Evolutionary conservation across 2,888 invertebrate species (phyloP), one percentile per base, ranked within the genome.

Genomic region (Hirtodrosophila cameraria): DNA sequence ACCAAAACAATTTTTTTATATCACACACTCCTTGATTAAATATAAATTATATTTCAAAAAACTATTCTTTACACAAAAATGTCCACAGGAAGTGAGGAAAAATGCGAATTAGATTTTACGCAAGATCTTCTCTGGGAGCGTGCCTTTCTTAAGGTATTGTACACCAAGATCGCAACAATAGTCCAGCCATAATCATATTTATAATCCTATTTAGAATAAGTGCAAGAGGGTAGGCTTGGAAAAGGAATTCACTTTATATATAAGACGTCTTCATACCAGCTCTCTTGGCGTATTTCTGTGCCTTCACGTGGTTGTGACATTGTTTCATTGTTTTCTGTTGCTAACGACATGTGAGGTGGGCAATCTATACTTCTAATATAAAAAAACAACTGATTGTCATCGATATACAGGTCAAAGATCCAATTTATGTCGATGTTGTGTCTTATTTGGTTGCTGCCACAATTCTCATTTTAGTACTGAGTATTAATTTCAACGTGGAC

Each of bases 221-320:
- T 79, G 78, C 35, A 8, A 30, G 12, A 53, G 81, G 16, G 36
- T 72, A 11, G 52, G 39, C 0, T 8, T 79, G 16, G 78, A 79
- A 3, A 1, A 45, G 1, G 67, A 79, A 16, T 76, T 57, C 30
- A 8, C n/a, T 6, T 7, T 43, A 12, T 82, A 80, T 18, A 30
- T 49, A 3, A 54, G 42, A 13, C 83, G 79, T 0, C 35, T 74
- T 3, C 62, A 54, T 1, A 30, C 25, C 6, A 57, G 46, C 4
- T 35, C 43, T 0, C 12, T 82, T 0, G 11, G 30, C 1, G 31
- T 64, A 0, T 79, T 82, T 28, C 33, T 66, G 1, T 1, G 59
- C 0, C 23, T 79, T 15, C 83, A 79, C 11, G 2, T 20, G 2
- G 1, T 11, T 1, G 6, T 65, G 0, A 67, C 63, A 3, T 0